A percentile compares a stretch with the other conserved stretches of the same genome.
Evolutionary conservation across 2,797 vertebrate genomes (phyloP).

Genomic region (Apodemus agrarius): DNA sequence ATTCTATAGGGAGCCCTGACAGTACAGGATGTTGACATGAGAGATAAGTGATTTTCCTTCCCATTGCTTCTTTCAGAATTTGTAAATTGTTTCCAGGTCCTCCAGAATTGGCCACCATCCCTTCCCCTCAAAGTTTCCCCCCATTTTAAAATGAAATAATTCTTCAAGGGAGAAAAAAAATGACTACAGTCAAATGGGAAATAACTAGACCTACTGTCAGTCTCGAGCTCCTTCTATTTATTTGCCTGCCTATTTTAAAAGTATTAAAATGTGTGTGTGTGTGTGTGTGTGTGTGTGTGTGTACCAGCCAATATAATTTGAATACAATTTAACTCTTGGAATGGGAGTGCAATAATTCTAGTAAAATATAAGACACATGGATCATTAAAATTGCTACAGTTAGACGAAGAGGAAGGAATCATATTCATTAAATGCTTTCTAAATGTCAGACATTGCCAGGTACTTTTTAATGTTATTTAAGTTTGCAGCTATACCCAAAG

Average conservation of each 20-base stretch:
- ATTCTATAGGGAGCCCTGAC: neutral
- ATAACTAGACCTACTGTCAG: neutral
- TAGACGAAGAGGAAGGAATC: neutral
- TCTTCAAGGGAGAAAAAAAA: neutral
- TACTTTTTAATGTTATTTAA: neutral
- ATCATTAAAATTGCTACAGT: neutral
- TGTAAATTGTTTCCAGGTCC: neutral
- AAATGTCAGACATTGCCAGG: slow-evolving; percentile 31
- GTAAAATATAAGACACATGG: neutral
- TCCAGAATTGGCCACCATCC: neutral
- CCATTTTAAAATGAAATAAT: neutral
- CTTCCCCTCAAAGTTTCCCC: neutral
- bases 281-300: neutral
- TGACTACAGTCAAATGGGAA: neutral
- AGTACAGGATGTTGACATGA: neutral
- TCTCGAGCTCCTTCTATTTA: neutral
- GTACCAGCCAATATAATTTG: neutral
- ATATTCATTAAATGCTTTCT: slow-evolving; percentile 37
- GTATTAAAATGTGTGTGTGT: neutral
- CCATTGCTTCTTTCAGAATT: neutral
- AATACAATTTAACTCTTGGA: neutral
- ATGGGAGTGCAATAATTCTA: slow-evolving; percentile 1
- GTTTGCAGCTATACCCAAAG: neutral
- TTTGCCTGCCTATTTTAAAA: neutral
- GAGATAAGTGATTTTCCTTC: neutral